phyloP scores from a whole-genome alignment of 2,888 invertebrate genomes.

The Melitaea athalia region DNA sequence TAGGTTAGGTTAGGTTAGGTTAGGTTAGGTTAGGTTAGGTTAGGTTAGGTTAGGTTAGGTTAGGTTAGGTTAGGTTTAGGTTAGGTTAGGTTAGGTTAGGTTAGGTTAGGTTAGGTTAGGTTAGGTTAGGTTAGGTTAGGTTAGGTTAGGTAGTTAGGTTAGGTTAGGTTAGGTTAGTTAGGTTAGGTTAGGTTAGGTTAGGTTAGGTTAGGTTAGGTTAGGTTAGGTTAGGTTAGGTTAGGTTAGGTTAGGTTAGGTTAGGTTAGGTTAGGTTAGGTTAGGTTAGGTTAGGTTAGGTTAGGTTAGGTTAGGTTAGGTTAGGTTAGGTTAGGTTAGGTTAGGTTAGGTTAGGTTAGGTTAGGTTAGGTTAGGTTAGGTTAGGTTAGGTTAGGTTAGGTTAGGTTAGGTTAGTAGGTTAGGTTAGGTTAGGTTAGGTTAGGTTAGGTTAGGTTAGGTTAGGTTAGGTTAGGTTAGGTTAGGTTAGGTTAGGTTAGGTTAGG shows the following conservation, averaged over 20 bases:
- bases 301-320: too few species aligned
- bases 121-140: slow-evolving; percentile 23
- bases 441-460: too few species aligned
- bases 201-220: too few species aligned
- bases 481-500: slow-evolving; percentile 38
- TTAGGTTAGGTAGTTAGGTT: slow-evolving; percentile 34
- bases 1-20: slow-evolving; percentile 39
- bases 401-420: slow-evolving; percentile 7
- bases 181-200: slow-evolving; percentile 38
- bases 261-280: too few species aligned
- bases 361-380: slow-evolving; percentile 28
- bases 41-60: slow-evolving; percentile 39
- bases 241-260: slow-evolving; percentile 30
- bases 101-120: slow-evolving; percentile 14
- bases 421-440: slow-evolving; percentile 31
- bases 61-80: too few species aligned
- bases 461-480: too few species aligned
- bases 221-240: slow-evolving; percentile 37
- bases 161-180: slow-evolving; percentile 35
- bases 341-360: slow-evolving; percentile 30
- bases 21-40: too few species aligned
- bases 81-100: slow-evolving; percentile 38
- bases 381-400: slow-evolving; percentile 27
- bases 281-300: slow-evolving; percentile 26
- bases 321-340: slow-evolving; percentile 34